Conservation (phyloP, 2,888 invertebrate genomes). For the Xestia rhomboidea region DNA sequence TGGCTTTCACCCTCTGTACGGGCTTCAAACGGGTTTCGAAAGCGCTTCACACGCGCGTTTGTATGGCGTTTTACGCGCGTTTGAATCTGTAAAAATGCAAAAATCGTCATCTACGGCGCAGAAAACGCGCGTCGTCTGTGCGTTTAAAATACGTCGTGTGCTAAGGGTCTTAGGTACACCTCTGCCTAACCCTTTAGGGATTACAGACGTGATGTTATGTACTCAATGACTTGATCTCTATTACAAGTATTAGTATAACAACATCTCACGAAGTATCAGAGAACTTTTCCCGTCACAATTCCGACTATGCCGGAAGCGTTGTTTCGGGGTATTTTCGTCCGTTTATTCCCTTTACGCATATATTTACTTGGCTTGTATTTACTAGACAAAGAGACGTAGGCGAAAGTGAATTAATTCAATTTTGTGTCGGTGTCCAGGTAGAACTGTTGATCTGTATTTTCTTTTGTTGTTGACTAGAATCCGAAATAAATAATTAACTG, state of each 20-base stretch:
- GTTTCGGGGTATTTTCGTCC: slow-evolving; percentile 17
- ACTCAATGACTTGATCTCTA: background rate
- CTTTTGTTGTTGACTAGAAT: background rate
- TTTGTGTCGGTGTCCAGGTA: background rate
- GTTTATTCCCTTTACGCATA: slow-evolving; percentile 16
- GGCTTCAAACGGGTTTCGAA: too few species aligned
- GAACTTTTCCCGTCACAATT: background rate
- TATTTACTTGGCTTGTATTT: slow-evolving; percentile 22
- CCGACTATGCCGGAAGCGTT: slow-evolving; percentile 24
- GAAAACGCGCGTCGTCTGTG: too few species aligned
- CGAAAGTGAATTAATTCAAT: slow-evolving; percentile 6
- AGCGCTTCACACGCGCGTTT: too few species aligned
- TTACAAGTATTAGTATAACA: background rate
- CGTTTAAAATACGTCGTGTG: too few species aligned
- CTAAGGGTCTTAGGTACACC: too few species aligned
- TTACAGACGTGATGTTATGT: too few species aligned
- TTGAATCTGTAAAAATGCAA: too few species aligned
- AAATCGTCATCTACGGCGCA: too few species aligned
- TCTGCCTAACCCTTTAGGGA: too few species aligned
- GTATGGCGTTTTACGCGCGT: too few species aligned
- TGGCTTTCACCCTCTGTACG: too few species aligned
- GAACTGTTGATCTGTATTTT: background rate
- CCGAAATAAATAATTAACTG: too few species aligned
- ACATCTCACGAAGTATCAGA: background rate
- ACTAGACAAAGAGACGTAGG: slow-evolving; percentile 18